phyloP scores from a whole-genome alignment of 2,113 vertebrate species.

The Actenoides lindsayi region DNA sequence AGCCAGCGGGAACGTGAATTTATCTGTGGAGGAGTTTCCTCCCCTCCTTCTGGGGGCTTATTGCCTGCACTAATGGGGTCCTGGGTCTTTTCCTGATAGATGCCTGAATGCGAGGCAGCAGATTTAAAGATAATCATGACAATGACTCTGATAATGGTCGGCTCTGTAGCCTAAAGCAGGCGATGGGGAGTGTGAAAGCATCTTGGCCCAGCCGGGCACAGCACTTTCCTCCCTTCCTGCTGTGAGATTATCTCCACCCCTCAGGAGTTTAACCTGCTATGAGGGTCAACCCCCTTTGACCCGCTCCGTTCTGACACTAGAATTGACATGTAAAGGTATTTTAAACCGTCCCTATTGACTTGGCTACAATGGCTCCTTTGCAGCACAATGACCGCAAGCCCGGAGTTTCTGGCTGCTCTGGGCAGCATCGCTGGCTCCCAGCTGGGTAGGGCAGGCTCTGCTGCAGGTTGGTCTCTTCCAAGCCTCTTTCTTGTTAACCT shows the following conservation, averaged over 20 bases:
- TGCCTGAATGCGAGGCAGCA: slow-evolving; percentile 64
- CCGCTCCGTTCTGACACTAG: slow-evolving; percentile 61
- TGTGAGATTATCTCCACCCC: slow-evolving; percentile 62
- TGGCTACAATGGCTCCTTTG: slow-evolving; percentile 25
- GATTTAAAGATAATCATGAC: slow-evolving; percentile 76
- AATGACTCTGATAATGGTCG: slow-evolving; percentile 76
- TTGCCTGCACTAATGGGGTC: slow-evolving; percentile 62
- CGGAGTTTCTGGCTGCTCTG: background rate
- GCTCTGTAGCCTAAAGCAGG: slow-evolving; percentile 47
- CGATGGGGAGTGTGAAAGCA: slow-evolving; percentile 31
- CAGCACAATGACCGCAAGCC: background rate
- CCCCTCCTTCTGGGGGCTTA: slow-evolving; percentile 45
- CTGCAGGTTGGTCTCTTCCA: background rate
- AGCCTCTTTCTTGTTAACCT: background rate
- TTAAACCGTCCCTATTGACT: slow-evolving; percentile 16
- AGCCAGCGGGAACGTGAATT: slow-evolving; percentile 66
- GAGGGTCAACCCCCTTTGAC: slow-evolving; percentile 42
- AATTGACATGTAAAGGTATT: slow-evolving; percentile 67
- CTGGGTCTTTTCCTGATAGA: slow-evolving; percentile 68
- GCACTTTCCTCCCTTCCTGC: slow-evolving; percentile 64
- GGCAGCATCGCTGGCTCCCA: background rate
- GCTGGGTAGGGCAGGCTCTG: background rate
- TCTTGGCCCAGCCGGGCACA: background rate
- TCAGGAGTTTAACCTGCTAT: slow-evolving; percentile 64
- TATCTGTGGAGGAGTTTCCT: slow-evolving; percentile 61